These are phyloP conservation scores for Pyrrhia umbra DNA, from an alignment of 2,888 invertebrate genomes.

Conservation along the genomic window DNA sequence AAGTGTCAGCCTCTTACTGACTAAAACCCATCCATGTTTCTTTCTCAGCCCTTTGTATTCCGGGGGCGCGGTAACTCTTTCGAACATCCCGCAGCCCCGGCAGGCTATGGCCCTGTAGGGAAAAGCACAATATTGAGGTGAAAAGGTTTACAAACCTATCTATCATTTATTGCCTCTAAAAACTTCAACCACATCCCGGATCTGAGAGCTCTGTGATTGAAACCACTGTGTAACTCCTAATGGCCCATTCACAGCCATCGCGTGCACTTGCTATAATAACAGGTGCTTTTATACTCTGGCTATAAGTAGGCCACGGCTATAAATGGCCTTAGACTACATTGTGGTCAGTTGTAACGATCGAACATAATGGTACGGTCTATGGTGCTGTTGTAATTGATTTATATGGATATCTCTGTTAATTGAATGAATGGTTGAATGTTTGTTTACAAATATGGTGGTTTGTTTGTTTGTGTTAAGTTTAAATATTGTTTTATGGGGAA, in stretches of 20 bases:
- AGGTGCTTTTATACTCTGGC: conserved; percentile 53
- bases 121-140: neutral
- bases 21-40: no score
- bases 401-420: neutral
- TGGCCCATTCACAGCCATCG: conserved; percentile 35
- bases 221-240: conserved; percentile 19
- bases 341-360: conserved; percentile 45
- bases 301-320: conserved; percentile 52
- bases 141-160: neutral
- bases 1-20: no score
- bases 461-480: neutral
- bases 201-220: conserved; percentile 11
- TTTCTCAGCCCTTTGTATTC: no score
- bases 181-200: conserved; percentile 30
- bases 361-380: conserved; percentile 2
- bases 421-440: neutral
- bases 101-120: no score
- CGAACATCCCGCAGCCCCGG: no score
- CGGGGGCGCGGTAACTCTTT: no score
- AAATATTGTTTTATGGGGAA: no score
- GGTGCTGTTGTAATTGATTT: conserved; percentile 17
- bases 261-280: conserved; percentile 49
- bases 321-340: conserved; percentile 42
- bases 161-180: conserved; percentile 16
- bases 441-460: neutral